phyloP scores from a whole-genome alignment of 2,888 invertebrate genomes.

The Acholoe squamosa region DNA sequence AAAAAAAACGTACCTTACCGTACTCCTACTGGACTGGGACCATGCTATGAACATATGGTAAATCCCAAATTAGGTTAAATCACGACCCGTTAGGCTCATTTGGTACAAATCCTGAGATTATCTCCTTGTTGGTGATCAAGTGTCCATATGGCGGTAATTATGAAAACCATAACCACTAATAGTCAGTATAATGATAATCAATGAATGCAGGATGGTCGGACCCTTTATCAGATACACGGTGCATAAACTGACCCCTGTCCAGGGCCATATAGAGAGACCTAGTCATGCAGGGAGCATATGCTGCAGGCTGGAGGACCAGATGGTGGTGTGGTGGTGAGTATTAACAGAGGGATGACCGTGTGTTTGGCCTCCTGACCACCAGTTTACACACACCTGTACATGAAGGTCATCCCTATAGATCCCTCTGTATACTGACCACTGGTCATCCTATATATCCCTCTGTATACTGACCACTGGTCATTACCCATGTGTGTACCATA shows the following conservation, averaged over 20 bases:
- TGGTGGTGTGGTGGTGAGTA: background rate
- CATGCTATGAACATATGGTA: too few relatives aligned
- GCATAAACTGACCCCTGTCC: constrained; percentile 4
- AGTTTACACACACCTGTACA: constrained; percentile 9
- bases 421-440: background rate
- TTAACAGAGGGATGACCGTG: constrained; percentile 24
- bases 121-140: background rate
- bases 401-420: background rate
- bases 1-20: too few relatives aligned
- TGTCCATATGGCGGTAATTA: background rate
- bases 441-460: background rate
- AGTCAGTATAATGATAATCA: background rate
- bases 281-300: background rate
- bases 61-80: too few relatives aligned
- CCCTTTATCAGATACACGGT: background rate
- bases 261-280: background rate
- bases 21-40: too few relatives aligned
- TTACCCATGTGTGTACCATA: background rate
- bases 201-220: background rate
- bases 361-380: background rate
- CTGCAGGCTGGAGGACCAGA: background rate
- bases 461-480: background rate
- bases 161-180: background rate
- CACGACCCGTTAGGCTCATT: too few relatives aligned
- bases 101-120: constrained; percentile 12